These are phyloP conservation scores for Raja brachyura DNA, from an alignment of 2,113 vertebrate genomes.

Conservation along the genomic window DNA sequence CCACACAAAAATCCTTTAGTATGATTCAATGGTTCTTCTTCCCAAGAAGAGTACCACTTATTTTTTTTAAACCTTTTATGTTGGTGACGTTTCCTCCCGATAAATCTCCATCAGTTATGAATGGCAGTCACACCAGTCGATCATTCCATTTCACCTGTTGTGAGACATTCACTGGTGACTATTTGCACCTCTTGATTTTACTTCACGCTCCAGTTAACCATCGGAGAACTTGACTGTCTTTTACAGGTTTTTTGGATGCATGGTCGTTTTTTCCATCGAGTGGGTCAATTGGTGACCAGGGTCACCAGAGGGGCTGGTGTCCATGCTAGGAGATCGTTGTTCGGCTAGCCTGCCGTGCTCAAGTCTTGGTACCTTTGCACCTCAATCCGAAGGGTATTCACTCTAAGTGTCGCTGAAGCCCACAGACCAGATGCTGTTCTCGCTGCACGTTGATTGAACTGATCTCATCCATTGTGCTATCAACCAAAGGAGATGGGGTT, in stretches of 20 bases:
- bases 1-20: not conserved
- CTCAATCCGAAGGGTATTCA: not conserved
- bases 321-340: not conserved
- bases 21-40: slow-evolving; percentile 16
- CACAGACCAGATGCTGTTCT: not conserved
- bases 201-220: slow-evolving; percentile 14
- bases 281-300: not conserved
- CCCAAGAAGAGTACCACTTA: not conserved
- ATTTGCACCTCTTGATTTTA: not conserved
- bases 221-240: slow-evolving; percentile 21
- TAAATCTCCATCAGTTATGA: slow-evolving; percentile 13
- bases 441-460: not conserved
- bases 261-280: not conserved
- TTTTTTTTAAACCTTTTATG: not conserved
- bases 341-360: not conserved
- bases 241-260: slow-evolving; percentile 1
- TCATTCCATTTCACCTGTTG: slow-evolving; percentile 22
- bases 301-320: not conserved
- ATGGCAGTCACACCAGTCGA: not conserved
- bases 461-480: not conserved
- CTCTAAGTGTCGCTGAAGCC: not conserved
- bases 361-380: not conserved
- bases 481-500: not conserved
- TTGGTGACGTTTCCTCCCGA: slow-evolving; percentile 11
- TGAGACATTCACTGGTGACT: not conserved